Percentiles rank a stretch among this genome's conserved stretches.
Evolutionary conservation across 2,888 invertebrate species (phyloP).

Genomic region (Petrolisthes manimaculis): DNA sequence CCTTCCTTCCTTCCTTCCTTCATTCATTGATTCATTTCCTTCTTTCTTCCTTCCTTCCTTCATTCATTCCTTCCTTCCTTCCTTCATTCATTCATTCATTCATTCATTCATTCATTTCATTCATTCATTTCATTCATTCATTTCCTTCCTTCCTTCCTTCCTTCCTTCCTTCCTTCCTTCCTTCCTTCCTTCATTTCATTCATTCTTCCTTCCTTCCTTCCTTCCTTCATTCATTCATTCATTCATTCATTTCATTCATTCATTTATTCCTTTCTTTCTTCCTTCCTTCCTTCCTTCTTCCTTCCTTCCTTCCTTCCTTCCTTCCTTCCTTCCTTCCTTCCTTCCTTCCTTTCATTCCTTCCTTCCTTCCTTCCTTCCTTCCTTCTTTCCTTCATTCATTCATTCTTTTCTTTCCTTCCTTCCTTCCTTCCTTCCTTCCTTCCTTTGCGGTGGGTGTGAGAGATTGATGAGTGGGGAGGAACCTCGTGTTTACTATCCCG

Average conservation of each 20-base stretch:
- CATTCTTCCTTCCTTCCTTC: background rate
- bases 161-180: too few relatives aligned
- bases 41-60: background rate
- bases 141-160: background rate
- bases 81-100: background rate
- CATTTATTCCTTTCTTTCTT: background rate
- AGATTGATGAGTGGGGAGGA: too few relatives aligned
- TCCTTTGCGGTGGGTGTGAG: too few relatives aligned
- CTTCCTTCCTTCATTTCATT: background rate
- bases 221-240: background rate
- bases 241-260: background rate
- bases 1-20: background rate
- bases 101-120: background rate
- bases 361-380: background rate
- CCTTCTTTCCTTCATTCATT: background rate
- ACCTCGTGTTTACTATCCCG: too few relatives aligned
- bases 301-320: background rate
- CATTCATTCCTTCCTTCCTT: background rate
- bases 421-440: background rate
- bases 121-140: background rate
- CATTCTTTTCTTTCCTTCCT: background rate
- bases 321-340: background rate
- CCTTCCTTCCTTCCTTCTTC: background rate
- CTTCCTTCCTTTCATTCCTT: background rate
- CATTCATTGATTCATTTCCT: conserved; percentile 1